A percentile compares a stretch with the other conserved stretches of the same genome.
These are phyloP conservation scores for Margaritifera margaritifera DNA, from an alignment of 2,888 invertebrate species.

Conservation along the genomic window DNA sequence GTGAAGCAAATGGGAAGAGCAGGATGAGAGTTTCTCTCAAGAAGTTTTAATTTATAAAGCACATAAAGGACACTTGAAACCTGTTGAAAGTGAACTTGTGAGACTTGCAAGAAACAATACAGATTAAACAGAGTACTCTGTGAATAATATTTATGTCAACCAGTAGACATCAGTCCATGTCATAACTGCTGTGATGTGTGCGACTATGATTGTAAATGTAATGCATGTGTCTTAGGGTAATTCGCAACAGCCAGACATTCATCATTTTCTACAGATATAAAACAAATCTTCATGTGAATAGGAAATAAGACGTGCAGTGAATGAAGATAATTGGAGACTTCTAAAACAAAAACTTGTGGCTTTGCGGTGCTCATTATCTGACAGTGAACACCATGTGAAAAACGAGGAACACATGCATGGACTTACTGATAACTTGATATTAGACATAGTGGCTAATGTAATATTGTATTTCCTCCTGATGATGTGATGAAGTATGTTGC, in stretches of 20 bases:
- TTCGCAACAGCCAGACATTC: constrained; percentile 17
- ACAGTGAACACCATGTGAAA: not conserved
- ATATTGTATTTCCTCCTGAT: constrained; percentile 14
- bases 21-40: constrained; percentile 28
- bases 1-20: constrained; percentile 31
- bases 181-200: constrained; percentile 36
- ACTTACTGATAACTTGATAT: constrained; percentile 17
- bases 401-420: constrained; percentile 9
- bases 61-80: constrained; percentile 24
- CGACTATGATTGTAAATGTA: constrained; percentile 1
- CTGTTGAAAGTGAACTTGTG: constrained; percentile 21
- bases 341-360: constrained; percentile 4
- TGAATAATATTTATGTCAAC: constrained; percentile 4
- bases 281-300: constrained; percentile 2
- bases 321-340: not conserved
- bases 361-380: not conserved
- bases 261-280: constrained; percentile 3
- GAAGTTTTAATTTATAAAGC: constrained; percentile 26
- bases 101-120: constrained; percentile 13
- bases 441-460: constrained; percentile 11
- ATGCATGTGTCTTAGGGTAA: constrained; percentile 20
- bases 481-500: constrained; percentile 15
- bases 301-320: constrained; percentile 8
- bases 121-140: constrained; percentile 14
- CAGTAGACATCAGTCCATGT: constrained; percentile 1